Conservation (phyloP, 2,797 vertebrate genomes). For the Sebastes melanostomus region DNA sequence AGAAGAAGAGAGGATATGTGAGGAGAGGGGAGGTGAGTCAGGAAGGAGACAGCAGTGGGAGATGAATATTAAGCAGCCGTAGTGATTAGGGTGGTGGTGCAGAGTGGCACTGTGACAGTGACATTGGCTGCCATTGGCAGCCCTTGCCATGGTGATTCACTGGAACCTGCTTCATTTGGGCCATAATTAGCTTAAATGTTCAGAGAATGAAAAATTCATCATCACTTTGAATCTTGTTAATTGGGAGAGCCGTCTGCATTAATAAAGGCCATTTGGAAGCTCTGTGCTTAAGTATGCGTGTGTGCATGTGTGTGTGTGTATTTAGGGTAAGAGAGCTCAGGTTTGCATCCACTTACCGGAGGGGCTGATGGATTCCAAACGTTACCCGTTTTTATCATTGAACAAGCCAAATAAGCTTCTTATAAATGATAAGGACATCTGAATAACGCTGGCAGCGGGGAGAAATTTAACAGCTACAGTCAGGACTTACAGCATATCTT, state of each 20-base stretch:
- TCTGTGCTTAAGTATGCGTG: slow-evolving; percentile 70
- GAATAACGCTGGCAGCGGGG: slow-evolving; percentile 48
- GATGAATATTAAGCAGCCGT: slow-evolving; percentile 81
- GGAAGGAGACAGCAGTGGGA: slow-evolving; percentile 60
- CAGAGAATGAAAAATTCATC: slow-evolving; percentile 93
- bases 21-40: slow-evolving; percentile 53
- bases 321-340: slow-evolving; percentile 17
- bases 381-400: slow-evolving; percentile 48
- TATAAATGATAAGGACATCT: slow-evolving; percentile 72
- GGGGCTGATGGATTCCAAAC: slow-evolving; percentile 46
- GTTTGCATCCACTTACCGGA: slow-evolving; percentile 42
- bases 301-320: slow-evolving; percentile 10
- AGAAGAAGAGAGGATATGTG: slow-evolving; percentile 13
- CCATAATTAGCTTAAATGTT: slow-evolving; percentile 92
- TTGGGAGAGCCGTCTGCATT: slow-evolving; percentile 89
- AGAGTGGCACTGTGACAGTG: slow-evolving; percentile 88
- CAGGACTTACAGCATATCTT: slow-evolving; percentile 39
- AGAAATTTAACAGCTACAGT: slow-evolving; percentile 30
- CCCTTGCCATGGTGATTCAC: slow-evolving; percentile 83
- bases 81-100: slow-evolving; percentile 85
- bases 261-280: slow-evolving; percentile 88
- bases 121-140: slow-evolving; percentile 90
- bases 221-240: slow-evolving; percentile 91
- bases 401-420: slow-evolving; percentile 63
- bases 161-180: slow-evolving; percentile 90